Conservation (phyloP, 2,113 vertebrate genomes). For the Acanthisitta chloris region DNA sequence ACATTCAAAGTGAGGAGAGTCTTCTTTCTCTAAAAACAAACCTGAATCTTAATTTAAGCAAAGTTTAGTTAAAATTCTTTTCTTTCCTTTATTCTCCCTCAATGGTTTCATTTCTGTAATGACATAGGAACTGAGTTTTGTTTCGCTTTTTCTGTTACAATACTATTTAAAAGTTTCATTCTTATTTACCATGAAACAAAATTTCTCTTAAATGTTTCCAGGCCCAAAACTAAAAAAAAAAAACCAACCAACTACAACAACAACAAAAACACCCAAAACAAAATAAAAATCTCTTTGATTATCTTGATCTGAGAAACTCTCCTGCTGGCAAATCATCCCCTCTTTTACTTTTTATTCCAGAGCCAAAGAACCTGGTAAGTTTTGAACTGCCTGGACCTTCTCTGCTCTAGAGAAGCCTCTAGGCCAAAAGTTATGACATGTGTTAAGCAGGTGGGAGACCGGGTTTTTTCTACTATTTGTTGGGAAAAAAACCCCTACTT, state of each 20-base stretch:
- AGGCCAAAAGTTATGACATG: background rate
- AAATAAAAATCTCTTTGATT: conserved; percentile 6
- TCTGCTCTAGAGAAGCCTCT: background rate
- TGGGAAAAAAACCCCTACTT: background rate
- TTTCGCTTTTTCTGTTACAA: background rate
- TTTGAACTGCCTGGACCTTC: conserved; percentile 9
- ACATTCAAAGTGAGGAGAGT: conserved; percentile 24
- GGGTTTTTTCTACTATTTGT: background rate
- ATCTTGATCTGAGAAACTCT: conserved; percentile 52
- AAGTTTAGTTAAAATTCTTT: conserved; percentile 56
- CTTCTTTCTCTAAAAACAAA: conserved; percentile 71
- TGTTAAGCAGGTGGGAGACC: conserved; percentile 39
- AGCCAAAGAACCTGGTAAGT: conserved; percentile 43
- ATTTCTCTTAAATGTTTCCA: conserved; percentile 53
- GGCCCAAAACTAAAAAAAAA: background rate
- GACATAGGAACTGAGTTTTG: background rate
- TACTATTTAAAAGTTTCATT: background rate
- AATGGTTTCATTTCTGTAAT: background rate
- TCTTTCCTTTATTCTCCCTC: conserved; percentile 47
- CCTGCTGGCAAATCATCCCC: conserved; percentile 43
- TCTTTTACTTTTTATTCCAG: conserved; percentile 27
- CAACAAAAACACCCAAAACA: no score
- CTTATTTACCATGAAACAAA: conserved; percentile 19
- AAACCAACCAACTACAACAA: background rate
- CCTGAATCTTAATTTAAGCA: conserved; percentile 62